Conservation (phyloP, 2,888 invertebrate genomes). For the Camponotus fellah region DNA sequence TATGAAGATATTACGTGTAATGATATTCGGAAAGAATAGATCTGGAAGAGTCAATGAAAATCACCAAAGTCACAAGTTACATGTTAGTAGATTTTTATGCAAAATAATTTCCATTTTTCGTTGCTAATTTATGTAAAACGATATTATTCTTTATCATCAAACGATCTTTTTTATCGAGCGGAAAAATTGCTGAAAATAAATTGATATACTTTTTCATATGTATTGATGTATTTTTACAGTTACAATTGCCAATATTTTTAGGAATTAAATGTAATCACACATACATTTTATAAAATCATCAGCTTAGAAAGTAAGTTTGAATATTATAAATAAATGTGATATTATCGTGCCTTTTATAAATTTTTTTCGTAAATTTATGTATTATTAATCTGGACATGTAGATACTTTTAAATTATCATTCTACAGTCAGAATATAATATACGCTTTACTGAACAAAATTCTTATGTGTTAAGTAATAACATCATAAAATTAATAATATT, state of each 20-base stretch:
- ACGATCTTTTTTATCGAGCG: background rate
- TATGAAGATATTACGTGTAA: background rate
- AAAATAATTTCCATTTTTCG: background rate
- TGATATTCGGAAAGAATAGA: slow-evolving; percentile 18
- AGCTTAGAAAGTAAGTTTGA: slow-evolving; percentile 27
- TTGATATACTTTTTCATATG: background rate
- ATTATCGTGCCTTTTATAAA: slow-evolving; percentile 76
- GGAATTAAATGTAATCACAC: slow-evolving; percentile 13
- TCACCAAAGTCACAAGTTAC: slow-evolving; percentile 27
- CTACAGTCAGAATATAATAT: background rate
- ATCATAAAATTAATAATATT: background rate
- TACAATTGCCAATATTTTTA: background rate
- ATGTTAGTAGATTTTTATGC: background rate
- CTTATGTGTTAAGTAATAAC: slow-evolving; percentile 52
- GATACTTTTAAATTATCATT: slow-evolving; percentile 24
- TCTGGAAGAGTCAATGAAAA: slow-evolving; percentile 20
- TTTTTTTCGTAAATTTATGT: slow-evolving; percentile 49
- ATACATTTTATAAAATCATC: slow-evolving; percentile 30
- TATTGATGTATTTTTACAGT: background rate
- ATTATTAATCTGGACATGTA: slow-evolving; percentile 59
- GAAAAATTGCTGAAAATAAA: background rate
- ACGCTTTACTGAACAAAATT: slow-evolving; percentile 28
- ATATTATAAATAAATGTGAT: slow-evolving; percentile 76
- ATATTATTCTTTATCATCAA: slow-evolving; percentile 7
- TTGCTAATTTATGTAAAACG: background rate